phyloP scores from a whole-genome alignment of 2,797 vertebrate species.

The Sebastes iracundus region DNA sequence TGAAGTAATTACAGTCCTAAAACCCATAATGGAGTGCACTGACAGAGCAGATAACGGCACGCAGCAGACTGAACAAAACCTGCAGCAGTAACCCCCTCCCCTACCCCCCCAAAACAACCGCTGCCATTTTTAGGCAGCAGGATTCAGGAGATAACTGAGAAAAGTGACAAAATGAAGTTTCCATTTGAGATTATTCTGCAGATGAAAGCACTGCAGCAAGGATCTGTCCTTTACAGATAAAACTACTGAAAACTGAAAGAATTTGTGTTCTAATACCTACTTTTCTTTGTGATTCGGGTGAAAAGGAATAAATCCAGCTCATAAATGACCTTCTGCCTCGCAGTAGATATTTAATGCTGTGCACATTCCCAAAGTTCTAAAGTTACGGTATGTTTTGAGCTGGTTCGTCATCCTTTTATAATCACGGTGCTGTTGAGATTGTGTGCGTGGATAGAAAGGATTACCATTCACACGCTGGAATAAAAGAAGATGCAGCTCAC shows the following conservation, averaged over 20 bases:
- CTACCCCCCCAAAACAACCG: neutral
- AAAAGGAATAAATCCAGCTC: neutral
- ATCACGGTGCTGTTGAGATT: too few species aligned
- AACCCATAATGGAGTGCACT: neutral
- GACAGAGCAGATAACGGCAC: conserved; percentile 13
- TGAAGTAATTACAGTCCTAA: conserved; percentile 25
- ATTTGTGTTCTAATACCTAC: neutral
- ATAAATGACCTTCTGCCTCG: neutral
- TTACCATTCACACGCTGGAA: neutral
- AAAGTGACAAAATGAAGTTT: conserved; percentile 11
- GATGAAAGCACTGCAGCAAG: neutral
- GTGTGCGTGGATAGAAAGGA: neutral
- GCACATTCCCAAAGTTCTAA: neutral
- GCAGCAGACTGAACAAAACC: conserved; percentile 5
- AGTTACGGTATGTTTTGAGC: neutral
- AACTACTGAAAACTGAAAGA: neutral
- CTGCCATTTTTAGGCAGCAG: neutral
- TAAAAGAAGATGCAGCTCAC: too few species aligned
- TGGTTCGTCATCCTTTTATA: neutral
- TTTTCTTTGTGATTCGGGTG: neutral
- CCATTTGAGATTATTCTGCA: conserved; percentile 6
- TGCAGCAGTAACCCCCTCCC: neutral
- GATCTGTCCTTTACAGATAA: neutral
- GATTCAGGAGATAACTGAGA: conserved; percentile 1
- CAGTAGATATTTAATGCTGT: neutral